A percentile compares a stretch with the other conserved stretches of the same genome.
Conservation (phyloP, 2,797 vertebrate species). For the Antennarius maculatus region DNA sequence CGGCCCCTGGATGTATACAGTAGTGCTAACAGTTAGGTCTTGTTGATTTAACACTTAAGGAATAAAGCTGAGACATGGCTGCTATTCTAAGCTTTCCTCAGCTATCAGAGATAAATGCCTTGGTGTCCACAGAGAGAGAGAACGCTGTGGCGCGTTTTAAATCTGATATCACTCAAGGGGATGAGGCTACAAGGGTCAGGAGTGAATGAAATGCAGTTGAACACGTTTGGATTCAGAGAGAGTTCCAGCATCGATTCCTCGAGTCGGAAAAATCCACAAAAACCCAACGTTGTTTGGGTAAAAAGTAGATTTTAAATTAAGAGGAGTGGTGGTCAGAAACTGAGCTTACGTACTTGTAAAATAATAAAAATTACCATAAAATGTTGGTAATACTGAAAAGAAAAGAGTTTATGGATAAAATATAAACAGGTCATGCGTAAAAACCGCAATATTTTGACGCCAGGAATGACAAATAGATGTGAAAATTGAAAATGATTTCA, state of each 20-base stretch:
- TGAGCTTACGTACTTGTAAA: too few relatives aligned
- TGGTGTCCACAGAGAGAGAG: not conserved
- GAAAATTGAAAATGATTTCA: not conserved
- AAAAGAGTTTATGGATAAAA: not conserved
- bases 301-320: not conserved
- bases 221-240: conserved; percentile 20
- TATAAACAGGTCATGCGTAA: not conserved
- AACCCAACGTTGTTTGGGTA: not conserved
- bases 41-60: conserved; percentile 62
- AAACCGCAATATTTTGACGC: too few relatives aligned
- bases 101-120: conserved; percentile 40
- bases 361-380: too few relatives aligned
- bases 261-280: not conserved
- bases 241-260: not conserved
- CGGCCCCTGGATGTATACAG: conserved; percentile 55
- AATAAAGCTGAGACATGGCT: conserved; percentile 41
- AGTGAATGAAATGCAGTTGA: conserved; percentile 28
- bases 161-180: conserved; percentile 46
- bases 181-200: conserved; percentile 11
- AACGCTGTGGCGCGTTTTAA: conserved; percentile 27
- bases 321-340: too few relatives aligned
- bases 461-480: not conserved
- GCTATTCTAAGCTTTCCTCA: conserved; percentile 53
- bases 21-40: conserved; percentile 46
- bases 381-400: too few relatives aligned